Conservation (phyloP, 2,888 invertebrate genomes). For the Hypomecis punctinalis region DNA sequence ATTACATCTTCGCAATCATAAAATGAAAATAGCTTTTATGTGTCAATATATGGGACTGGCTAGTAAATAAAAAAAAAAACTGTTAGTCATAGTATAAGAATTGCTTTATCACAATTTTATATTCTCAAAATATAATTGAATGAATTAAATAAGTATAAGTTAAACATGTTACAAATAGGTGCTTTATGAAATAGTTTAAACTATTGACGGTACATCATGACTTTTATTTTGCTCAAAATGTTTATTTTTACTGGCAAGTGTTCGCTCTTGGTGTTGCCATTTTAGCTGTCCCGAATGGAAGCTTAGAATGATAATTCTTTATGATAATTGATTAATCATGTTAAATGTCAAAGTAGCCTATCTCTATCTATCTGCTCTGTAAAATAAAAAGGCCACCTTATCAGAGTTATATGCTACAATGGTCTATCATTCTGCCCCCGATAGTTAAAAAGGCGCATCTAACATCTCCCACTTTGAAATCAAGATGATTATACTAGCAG, state of each 20-base stretch:
- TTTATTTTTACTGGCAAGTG: conserved; percentile 31
- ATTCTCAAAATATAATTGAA: conserved; percentile 16
- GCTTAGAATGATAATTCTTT: conserved; percentile 3
- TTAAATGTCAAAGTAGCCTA: not conserved
- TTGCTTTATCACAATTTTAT: conserved; percentile 22
- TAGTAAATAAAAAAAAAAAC: not conserved
- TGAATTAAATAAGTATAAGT: conserved; percentile 11
- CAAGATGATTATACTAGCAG: no score
- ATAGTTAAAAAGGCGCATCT: no score
- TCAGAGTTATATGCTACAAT: no score
- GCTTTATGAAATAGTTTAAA: conserved; percentile 18
- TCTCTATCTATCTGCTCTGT: not conserved
- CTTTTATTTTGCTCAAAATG: conserved; percentile 36
- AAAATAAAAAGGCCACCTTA: no score
- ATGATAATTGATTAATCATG: no score
- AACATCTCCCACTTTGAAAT: no score
- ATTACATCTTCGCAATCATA: no score
- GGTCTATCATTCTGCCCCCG: no score
- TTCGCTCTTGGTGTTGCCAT: conserved; percentile 11
- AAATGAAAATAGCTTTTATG: not conserved
- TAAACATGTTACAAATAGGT: conserved; percentile 15
- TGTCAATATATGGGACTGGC: not conserved
- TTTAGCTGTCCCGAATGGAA: not conserved
- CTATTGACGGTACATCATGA: conserved; percentile 14
- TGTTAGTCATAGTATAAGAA: conserved; percentile 9